phyloP scores from a whole-genome alignment of 2,797 vertebrate genomes.

The Enteromius viviparus region DNA sequence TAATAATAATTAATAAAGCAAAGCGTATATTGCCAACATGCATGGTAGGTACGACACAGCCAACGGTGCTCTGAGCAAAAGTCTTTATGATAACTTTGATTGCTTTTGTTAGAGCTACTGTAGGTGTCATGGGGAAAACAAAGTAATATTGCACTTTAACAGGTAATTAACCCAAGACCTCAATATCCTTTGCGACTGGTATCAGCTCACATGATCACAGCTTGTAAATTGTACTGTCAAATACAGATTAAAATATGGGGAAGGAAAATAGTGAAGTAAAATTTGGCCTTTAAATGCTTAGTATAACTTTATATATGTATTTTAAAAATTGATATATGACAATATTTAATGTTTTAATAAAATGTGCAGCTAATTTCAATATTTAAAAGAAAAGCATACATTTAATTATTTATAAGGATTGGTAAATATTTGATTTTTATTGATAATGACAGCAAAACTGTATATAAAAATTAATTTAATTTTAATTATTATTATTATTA shows the following conservation, averaged over 20 bases:
- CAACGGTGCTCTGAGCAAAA: background rate
- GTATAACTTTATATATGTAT: background rate
- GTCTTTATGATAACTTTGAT: background rate
- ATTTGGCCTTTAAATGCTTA: background rate
- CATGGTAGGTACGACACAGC: background rate
- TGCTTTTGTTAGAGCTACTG: background rate
- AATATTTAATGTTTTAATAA: background rate
- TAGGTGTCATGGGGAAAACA: background rate
- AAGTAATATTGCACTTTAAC: background rate
- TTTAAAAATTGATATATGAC: background rate
- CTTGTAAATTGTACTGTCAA: background rate
- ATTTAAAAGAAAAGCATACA: background rate
- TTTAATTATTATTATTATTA: no score
- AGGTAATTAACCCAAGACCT: background rate
- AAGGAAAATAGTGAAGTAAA: background rate
- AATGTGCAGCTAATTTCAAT: background rate
- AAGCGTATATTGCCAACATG: background rate
- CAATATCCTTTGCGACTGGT: background rate
- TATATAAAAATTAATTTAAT: no score
- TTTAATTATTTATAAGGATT: no score
- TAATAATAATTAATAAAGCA: conserved; percentile 12
- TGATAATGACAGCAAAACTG: background rate
- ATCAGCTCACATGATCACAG: background rate
- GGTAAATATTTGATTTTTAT: background rate
- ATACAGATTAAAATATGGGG: background rate